phyloP scores from a whole-genome alignment of 2,797 vertebrate genomes.

The Erethizon dorsatum region DNA sequence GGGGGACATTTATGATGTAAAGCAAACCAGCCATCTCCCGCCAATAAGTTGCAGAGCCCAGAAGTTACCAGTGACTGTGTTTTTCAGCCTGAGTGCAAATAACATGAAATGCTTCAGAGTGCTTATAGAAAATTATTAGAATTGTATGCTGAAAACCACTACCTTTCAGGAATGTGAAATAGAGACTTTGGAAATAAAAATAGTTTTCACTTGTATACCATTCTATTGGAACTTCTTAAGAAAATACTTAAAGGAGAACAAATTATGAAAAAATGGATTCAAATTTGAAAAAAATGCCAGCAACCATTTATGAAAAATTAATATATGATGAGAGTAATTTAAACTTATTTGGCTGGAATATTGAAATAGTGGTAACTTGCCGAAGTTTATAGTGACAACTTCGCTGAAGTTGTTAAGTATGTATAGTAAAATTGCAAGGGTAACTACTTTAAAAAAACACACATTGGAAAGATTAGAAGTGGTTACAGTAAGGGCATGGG shows the following conservation, averaged over 20 bases:
- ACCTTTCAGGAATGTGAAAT: background rate
- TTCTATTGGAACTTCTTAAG: background rate
- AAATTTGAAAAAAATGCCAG: background rate
- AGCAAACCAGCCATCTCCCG: background rate
- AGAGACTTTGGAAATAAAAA: background rate
- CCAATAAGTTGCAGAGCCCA: background rate
- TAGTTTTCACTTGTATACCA: background rate
- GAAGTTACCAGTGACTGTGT: background rate
- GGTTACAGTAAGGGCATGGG: background rate
- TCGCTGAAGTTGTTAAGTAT: constrained; percentile 4
- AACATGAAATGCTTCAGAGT: background rate
- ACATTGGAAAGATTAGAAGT: background rate
- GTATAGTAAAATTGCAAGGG: background rate
- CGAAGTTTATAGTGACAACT: background rate
- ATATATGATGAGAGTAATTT: background rate
- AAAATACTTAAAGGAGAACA: background rate
- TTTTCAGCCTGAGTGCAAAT: background rate
- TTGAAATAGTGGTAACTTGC: background rate
- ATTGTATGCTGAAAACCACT: background rate
- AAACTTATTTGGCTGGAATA: background rate
- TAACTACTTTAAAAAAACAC: background rate
- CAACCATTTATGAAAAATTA: background rate
- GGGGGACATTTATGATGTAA: background rate
- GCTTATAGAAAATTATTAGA: background rate
- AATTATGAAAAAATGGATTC: background rate